Conservation (phyloP, 2,797 vertebrate genomes). For the Syngnathus acus region DNA sequence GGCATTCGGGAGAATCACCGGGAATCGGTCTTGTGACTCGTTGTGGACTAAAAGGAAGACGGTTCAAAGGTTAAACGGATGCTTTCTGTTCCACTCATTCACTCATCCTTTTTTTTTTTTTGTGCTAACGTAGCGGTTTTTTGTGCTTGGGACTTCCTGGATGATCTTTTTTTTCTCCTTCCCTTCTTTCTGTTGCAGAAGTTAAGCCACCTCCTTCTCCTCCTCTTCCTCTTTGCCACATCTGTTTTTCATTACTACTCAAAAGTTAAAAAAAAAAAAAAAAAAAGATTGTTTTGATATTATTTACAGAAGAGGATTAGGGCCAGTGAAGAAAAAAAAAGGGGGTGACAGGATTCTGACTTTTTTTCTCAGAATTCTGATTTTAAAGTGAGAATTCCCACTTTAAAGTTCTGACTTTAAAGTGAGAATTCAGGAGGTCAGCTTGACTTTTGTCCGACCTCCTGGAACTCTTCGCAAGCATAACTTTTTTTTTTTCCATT, state of each 20-base stretch:
- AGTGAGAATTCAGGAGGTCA: too few species aligned
- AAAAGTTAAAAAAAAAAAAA: neutral
- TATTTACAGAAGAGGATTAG: too few species aligned
- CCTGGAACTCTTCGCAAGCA: too few species aligned
- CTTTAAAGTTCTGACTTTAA: too few species aligned
- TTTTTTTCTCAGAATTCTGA: too few species aligned
- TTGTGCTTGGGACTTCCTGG: constrained; percentile 57
- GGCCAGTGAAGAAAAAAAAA: too few species aligned
- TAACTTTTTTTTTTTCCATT: too few species aligned
- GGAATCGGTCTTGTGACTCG: constrained; percentile 68
- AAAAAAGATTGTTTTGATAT: neutral
- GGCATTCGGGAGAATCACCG: constrained; percentile 30
- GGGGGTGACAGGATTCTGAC: too few species aligned
- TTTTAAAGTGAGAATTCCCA: too few species aligned
- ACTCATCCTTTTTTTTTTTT: constrained; percentile 37
- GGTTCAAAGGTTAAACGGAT: constrained; percentile 72
- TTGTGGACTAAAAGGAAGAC: constrained; percentile 37
- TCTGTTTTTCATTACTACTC: constrained; percentile 43
- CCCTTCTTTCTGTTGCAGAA: neutral
- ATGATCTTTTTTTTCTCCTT: constrained; percentile 8
- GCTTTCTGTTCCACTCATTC: constrained; percentile 33
- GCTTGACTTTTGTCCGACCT: too few species aligned
- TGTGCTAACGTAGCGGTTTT: constrained; percentile 66
- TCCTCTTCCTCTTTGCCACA: constrained; percentile 13
- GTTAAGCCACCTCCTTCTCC: neutral